Evolutionary conservation across 2,797 vertebrate species (phyloP), one percentile per base, ranked within the genome.

Genomic region (Cichlasoma orientale): DNA sequence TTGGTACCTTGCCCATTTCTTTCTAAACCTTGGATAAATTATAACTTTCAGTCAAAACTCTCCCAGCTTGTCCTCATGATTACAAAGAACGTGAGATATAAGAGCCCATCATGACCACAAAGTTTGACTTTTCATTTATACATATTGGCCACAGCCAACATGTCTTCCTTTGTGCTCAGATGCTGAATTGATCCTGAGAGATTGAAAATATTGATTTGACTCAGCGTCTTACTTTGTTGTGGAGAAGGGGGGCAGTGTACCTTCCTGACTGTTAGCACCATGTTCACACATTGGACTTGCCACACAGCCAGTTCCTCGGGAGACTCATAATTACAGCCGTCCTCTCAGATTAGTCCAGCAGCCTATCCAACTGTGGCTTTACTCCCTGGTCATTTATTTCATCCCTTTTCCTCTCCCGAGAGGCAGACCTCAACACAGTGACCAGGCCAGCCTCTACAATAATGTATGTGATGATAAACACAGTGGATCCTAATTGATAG

Each of bases 131-230:
- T 97, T 97, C 95, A 97, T 98, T 98, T 97, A 96, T 97, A 97
- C 96, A 89, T 96, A 96, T 95, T 96, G 95, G 95, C 96, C 93
- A 94, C 95, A 94, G 96, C 96, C 97, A 97, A 97, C 96, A 96
- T 97, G 95, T 97, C 97, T 96, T 96, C 94, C 96, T 97, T 97
- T 97, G 93, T 95, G 94, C 97, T 96, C 96, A 95, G 96, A 97
- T 96, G 95, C 95, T 90, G 94, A 96, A 99, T 99, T 99, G 97
- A 99, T 98, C 96, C 95, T 89, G 94, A 98, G 97, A 99, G 97
- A 99, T 99, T 98, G 97, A 97, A 99, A 99, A 97, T 98, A 99
- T 99, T 99, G 98, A 99, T 99, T 97, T 96, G 96, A 96, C 96
- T 97, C 96, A 91, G 96, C 95, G 95, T 95, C 96, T 97, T 97